Evolutionary conservation across 2,113 vertebrate genomes (phyloP).

Genomic region (Aegotheles bennettii): DNA sequence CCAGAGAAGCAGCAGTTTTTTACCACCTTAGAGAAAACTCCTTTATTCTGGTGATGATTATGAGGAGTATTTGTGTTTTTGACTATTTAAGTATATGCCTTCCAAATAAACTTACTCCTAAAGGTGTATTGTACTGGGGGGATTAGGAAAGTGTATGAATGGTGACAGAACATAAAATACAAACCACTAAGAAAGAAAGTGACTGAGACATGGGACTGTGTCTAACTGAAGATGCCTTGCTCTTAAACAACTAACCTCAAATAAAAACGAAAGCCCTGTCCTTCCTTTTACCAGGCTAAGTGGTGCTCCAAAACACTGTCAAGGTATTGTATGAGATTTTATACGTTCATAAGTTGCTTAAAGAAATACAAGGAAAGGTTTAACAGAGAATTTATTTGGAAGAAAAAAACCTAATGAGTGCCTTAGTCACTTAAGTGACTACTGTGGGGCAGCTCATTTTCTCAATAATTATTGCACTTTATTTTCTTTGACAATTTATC

Average conservation of each 20-base stretch:
- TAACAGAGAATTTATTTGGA: not conserved
- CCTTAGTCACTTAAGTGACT: slow-evolving; percentile 37
- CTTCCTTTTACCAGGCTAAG: not conserved
- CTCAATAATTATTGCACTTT: slow-evolving; percentile 44
- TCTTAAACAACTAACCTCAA: not conserved
- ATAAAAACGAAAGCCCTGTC: not conserved
- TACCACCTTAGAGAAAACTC: not conserved
- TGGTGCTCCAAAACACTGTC: not conserved
- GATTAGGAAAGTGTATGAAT: not conserved
- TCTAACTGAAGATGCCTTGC: not conserved
- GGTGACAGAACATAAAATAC: not conserved
- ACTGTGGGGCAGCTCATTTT: slow-evolving; percentile 31
- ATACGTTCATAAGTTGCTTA: not conserved
- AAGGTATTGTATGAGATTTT: not conserved
- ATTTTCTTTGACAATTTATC: slow-evolving; percentile 49
- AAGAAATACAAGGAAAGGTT: not conserved
- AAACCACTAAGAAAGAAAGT: not conserved
- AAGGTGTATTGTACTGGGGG: not conserved
- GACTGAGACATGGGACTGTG: not conserved
- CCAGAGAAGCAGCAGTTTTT: not conserved
- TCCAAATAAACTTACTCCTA: not conserved
- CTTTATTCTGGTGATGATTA: not conserved
- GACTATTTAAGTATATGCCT: not conserved
- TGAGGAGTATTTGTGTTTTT: not conserved
- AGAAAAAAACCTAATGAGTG: not conserved